Percentiles rank a stretch among this genome's conserved stretches.
phyloP scores from a whole-genome alignment of 2,113 vertebrate genomes.

The Heterochromis multidens region DNA sequence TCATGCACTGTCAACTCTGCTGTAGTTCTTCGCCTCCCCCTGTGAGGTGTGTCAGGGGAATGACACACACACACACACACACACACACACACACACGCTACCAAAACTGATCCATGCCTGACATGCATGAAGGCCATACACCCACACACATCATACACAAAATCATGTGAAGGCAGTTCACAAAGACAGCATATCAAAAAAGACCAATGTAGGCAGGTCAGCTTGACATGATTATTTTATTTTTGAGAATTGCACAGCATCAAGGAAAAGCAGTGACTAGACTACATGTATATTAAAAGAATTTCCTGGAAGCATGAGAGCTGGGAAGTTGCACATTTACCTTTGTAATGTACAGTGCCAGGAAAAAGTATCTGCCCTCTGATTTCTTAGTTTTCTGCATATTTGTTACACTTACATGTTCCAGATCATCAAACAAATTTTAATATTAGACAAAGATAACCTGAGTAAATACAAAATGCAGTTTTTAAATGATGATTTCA shows the following conservation, averaged over 20 bases:
- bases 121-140: slow-evolving; percentile 17
- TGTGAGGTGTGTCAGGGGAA: slow-evolving; percentile 39
- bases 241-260: slow-evolving; percentile 35
- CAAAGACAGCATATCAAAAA: slow-evolving; percentile 36
- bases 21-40: slow-evolving; percentile 31
- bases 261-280: slow-evolving; percentile 21
- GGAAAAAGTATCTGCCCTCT: background rate
- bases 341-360: background rate
- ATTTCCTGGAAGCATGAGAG: background rate
- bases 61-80: slow-evolving; percentile 25
- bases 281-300: slow-evolving; percentile 18
- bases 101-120: slow-evolving; percentile 6
- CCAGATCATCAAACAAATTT: too few species aligned
- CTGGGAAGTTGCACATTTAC: background rate
- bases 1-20: slow-evolving; percentile 67
- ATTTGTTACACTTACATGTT: background rate
- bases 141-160: background rate
- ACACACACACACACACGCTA: background rate
- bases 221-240: slow-evolving; percentile 34
- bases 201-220: slow-evolving; percentile 7
- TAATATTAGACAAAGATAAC: background rate
- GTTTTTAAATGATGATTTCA: too few species aligned
- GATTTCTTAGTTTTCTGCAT: background rate
- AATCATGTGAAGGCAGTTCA: slow-evolving; percentile 1
- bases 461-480: too few species aligned